Base-by-base conservation (phyloP, 2,797 vertebrate genomes). In the Microcaecilia unicolor region DNA sequence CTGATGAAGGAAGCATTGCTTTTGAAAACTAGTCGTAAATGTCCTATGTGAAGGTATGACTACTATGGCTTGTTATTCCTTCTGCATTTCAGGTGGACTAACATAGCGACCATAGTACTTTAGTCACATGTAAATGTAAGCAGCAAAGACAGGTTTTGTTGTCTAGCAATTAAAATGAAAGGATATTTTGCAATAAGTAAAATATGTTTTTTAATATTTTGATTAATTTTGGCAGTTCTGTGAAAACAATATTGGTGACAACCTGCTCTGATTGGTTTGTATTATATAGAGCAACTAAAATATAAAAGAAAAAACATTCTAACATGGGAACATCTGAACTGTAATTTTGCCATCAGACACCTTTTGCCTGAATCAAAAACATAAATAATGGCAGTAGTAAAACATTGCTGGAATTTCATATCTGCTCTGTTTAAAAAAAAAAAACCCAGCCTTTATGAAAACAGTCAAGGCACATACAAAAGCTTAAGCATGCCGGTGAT, bases 141-240 rank as follows among this genome's bases (percentile, higher is more conserved):
- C 2, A 3, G 61, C 37, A 45, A 51, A 61, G 58, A 58, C n/a
- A 55, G 21, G 47, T 71, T 70, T 64, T 67, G 48, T 67, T 64
- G 56, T 16, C 5, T 43, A 61, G 39, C 37, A 6, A 58, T 53
- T 64, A 58, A 50, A 41, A 68, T 59, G 48, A 16, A 57, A 63
- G 62, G 56, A 67, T 68, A 68, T 64, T 65, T 72, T 74, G 70
- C 62, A 78, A 72, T 73, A 76, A 70, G 62, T 60, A n/a, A n/a
- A n/a, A n/a, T n/a, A 48, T 52, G 59, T 55, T 55, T 57, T 47
- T 71, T 51, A 67, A 0, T 59, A 55, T 53, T 67, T 69, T 61
- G 41, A 61, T 43, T 50, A 35, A 59, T 43, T 57, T 21, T 60
- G 59, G 50, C 45, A 28, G 22, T 60, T 54, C 22, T 59, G 49